These are phyloP conservation scores for Orbicella faveolata DNA, from an alignment of 64 coral and sea anemone genomes.

Conservation along the genomic window DNA sequence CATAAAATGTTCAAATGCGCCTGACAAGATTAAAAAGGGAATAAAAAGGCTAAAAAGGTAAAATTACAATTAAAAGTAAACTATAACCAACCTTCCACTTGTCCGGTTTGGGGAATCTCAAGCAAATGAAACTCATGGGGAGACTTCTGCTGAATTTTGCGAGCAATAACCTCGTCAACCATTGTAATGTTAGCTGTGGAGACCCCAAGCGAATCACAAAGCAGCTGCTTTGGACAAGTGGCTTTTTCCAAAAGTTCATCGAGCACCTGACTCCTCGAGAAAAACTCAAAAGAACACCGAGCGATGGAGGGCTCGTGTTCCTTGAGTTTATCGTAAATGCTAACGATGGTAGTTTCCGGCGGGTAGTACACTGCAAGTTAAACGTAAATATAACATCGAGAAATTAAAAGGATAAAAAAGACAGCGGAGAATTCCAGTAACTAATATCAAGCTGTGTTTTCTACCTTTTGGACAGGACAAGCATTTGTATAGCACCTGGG, in stretches of 20 bases:
- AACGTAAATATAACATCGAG: neutral
- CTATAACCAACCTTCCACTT: neutral
- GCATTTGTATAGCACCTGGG: too few relatives aligned
- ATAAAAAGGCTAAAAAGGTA: too few relatives aligned
- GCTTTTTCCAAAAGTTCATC: constrained; percentile 2
- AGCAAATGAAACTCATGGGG: neutral
- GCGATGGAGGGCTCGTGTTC: neutral
- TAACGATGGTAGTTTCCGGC: neutral
- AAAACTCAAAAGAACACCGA: neutral
- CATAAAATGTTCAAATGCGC: too few relatives aligned
- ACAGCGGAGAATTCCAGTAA: too few relatives aligned
- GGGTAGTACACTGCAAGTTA: neutral
- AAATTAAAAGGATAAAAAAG: neutral
- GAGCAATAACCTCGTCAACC: neutral
- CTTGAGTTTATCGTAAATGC: neutral
- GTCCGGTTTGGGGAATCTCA: neutral
- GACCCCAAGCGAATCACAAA: neutral
- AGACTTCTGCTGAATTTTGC: neutral
- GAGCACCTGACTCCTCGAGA: neutral
- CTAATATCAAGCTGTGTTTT: too few relatives aligned
- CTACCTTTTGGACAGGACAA: too few relatives aligned
- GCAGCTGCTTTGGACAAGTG: neutral
- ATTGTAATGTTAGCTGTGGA: neutral
- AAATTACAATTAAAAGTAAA: too few relatives aligned
- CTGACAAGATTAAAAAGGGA: too few relatives aligned